Conservation (phyloP, 1,140 invertebrate genomes). For the Dufourea novaeangliae region DNA sequence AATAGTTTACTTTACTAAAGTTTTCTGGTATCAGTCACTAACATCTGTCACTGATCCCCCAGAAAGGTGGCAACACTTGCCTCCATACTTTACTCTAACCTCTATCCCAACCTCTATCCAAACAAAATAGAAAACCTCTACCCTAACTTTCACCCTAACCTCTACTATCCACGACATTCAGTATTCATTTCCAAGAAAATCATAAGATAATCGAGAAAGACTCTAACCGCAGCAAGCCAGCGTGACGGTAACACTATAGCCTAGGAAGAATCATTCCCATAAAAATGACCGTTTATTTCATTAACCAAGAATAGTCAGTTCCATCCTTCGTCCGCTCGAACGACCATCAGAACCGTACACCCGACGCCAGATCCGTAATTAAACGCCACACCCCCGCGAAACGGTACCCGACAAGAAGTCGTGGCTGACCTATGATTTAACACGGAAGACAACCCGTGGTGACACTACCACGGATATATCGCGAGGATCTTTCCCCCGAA, state of each 20-base stretch:
- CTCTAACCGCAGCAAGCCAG: neutral
- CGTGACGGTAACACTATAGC: neutral
- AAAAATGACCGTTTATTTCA: neutral
- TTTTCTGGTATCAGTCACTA: no score
- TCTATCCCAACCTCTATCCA: no score
- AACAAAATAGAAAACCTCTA: no score
- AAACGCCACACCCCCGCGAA: constrained; percentile 7
- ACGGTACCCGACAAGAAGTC: constrained; percentile 2
- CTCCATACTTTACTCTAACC: no score
- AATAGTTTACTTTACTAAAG: no score
- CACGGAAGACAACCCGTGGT: constrained; percentile 32
- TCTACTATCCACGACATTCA: no score
- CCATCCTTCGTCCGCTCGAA: neutral
- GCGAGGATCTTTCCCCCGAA: constrained; percentile 15
- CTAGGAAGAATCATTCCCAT: neutral
- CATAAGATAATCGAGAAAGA: no score
- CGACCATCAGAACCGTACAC: neutral
- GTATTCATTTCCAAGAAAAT: no score
- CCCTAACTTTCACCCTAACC: no score
- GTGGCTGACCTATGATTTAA: constrained; percentile 3
- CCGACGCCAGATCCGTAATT: neutral
- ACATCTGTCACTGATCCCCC: no score
- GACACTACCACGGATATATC: constrained; percentile 22
- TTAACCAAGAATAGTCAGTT: neutral
- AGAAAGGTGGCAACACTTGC: no score